Percentiles rank a stretch among this genome's conserved stretches.
These are phyloP conservation scores for Lacanobia wlatinum DNA, from an alignment of 2,888 invertebrate genomes.

Conservation along the genomic window DNA sequence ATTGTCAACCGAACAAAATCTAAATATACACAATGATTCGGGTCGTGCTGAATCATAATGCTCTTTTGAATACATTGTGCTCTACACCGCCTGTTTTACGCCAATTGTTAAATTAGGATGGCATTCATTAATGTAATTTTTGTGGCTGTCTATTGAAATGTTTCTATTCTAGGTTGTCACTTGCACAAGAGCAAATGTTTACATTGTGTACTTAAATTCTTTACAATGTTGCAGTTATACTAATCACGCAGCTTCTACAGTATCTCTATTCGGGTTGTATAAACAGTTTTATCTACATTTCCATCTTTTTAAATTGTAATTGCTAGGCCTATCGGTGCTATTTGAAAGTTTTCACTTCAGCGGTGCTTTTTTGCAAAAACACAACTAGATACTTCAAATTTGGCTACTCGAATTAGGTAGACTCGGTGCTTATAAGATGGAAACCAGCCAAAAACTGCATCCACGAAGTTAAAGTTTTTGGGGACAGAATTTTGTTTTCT, in stretches of 20 bases:
- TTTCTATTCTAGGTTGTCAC: constrained; percentile 16
- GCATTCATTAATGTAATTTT: constrained; percentile 53
- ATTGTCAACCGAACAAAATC: constrained; percentile 72
- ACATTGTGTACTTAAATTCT: not conserved
- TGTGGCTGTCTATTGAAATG: not conserved
- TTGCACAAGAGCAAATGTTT: not conserved
- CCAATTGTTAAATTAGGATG: constrained; percentile 61
- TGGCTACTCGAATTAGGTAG: constrained; percentile 39
- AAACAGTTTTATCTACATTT: constrained; percentile 5
- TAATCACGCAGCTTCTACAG: not conserved
- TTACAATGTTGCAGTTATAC: not conserved
- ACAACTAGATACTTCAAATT: constrained; percentile 32
- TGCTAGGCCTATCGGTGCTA: constrained; percentile 6
- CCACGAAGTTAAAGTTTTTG: constrained; percentile 48
- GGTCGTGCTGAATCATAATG: constrained; percentile 73
- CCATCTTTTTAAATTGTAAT: constrained; percentile 2
- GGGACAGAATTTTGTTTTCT: constrained; percentile 36
- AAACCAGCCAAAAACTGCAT: constrained; percentile 62
- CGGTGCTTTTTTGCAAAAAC: constrained; percentile 13
- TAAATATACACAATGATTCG: constrained; percentile 79
- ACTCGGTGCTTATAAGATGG: constrained; percentile 51
- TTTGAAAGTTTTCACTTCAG: not conserved
- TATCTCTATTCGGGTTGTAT: constrained; percentile 3
- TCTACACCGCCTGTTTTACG: constrained; percentile 38
- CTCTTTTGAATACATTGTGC: constrained; percentile 60